Conservation (phyloP, 1,140 invertebrate species). For the Saccostrea glomerata region DNA sequence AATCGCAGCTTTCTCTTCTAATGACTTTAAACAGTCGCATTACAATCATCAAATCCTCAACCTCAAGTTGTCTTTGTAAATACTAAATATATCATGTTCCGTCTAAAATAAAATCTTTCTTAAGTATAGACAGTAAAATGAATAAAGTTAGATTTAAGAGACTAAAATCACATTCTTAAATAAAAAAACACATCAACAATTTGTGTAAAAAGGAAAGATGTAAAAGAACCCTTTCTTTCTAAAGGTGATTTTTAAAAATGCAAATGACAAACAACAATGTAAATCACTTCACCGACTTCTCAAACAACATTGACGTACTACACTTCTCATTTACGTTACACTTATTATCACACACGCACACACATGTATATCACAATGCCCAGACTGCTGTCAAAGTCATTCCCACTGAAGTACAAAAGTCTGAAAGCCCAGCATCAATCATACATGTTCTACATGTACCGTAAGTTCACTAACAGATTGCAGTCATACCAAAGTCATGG, state of each 20-base stretch:
- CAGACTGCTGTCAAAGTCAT: background rate
- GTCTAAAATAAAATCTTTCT: background rate
- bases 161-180: background rate
- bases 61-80: background rate
- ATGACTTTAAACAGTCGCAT: background rate
- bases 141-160: background rate
- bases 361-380: conserved; percentile 25
- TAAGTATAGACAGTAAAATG: background rate
- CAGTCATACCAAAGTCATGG: background rate
- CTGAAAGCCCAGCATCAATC: conserved; percentile 20
- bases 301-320: background rate
- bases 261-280: background rate
- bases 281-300: background rate
- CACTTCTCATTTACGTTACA: background rate
- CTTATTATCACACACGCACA: background rate
- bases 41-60: background rate
- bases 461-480: background rate
- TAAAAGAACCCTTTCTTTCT: background rate
- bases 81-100: background rate
- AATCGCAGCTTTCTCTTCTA: too few relatives aligned
- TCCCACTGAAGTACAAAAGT: background rate
- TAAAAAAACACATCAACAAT: background rate
- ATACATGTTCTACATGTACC: conserved; percentile 29
- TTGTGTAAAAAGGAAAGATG: background rate
- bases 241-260: background rate